These are phyloP conservation scores for Diploptera punctata DNA, from an alignment of 2,888 invertebrate genomes.

Conservation along the genomic window DNA sequence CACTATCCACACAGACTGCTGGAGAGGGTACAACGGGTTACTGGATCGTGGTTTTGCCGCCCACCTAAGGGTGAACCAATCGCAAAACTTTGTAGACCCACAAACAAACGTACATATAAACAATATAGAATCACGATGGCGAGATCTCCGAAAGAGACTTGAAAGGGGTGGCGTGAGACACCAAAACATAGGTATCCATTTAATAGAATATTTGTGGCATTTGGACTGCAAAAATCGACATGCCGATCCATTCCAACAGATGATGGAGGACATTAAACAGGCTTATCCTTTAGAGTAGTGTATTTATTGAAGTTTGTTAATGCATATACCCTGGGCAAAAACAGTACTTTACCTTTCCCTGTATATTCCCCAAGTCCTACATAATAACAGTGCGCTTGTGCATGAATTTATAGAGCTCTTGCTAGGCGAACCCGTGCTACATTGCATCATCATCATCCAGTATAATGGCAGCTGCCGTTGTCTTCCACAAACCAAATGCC, in stretches of 20 bases:
- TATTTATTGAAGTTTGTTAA: too few species aligned
- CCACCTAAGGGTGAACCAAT: background rate
- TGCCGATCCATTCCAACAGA: background rate
- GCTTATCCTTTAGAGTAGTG: background rate
- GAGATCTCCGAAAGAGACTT: background rate
- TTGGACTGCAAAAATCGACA: background rate
- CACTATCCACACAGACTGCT: background rate
- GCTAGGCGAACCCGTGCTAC: too few species aligned
- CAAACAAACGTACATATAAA: background rate
- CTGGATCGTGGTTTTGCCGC: background rate
- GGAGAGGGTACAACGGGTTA: background rate
- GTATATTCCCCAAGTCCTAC: too few species aligned
- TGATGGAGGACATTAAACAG: background rate
- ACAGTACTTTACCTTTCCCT: too few species aligned
- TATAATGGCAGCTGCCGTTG: too few species aligned
- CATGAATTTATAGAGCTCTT: too few species aligned
- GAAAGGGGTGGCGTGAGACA: background rate
- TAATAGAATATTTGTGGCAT: slow-evolving; percentile 1
- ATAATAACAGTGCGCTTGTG: too few species aligned
- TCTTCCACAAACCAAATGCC: too few species aligned
- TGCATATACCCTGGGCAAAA: too few species aligned
- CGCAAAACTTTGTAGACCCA: background rate
- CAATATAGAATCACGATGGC: slow-evolving; percentile 1
- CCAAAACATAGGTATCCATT: background rate
- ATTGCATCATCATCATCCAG: too few species aligned